A percentile compares a stretch with the other conserved stretches of the same genome.
phyloP scores from a whole-genome alignment of 1,140 invertebrate species.

The Oryctes rhinoceros region DNA sequence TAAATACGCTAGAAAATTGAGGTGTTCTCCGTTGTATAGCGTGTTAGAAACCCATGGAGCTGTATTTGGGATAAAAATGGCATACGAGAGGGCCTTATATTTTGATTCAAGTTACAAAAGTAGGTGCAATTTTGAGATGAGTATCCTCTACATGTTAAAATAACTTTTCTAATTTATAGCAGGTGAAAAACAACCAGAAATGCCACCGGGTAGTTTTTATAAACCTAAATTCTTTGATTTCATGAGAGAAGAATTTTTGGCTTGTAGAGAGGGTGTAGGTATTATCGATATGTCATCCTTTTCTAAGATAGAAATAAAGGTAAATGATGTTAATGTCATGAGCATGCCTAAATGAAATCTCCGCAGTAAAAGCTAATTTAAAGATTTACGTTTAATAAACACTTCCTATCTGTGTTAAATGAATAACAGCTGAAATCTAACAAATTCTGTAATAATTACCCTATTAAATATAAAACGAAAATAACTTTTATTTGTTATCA shows the following conservation, averaged over 20 bases:
- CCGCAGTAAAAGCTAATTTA: not conserved
- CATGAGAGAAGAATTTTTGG: conserved; percentile 79
- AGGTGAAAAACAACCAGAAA: conserved; percentile 61
- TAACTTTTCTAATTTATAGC: conserved; percentile 52
- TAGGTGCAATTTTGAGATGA: conserved; percentile 51
- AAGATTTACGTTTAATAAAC: not conserved
- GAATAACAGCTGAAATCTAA: too few relatives aligned
- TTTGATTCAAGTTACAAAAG: conserved; percentile 67
- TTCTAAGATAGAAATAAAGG: conserved; percentile 82
- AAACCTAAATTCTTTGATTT: conserved; percentile 82
- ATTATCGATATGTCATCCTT: conserved; percentile 88
- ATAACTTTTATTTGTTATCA: too few relatives aligned
- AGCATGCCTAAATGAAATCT: not conserved
- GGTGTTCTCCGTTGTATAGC: conserved; percentile 82
- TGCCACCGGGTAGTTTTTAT: conserved; percentile 70
- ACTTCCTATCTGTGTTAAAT: too few relatives aligned
- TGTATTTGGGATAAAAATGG: conserved; percentile 85
- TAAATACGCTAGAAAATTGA: conserved; percentile 73
- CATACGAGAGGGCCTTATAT: conserved; percentile 80
- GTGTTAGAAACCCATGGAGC: conserved; percentile 78
- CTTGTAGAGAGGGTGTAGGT: conserved; percentile 80
- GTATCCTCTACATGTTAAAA: conserved; percentile 41
- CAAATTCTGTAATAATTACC: not conserved
- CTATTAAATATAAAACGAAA: too few relatives aligned
- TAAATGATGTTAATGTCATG: conserved; percentile 56